phyloP scores from a whole-genome alignment of 2,888 invertebrate genomes.

The Copidosoma aretas region DNA sequence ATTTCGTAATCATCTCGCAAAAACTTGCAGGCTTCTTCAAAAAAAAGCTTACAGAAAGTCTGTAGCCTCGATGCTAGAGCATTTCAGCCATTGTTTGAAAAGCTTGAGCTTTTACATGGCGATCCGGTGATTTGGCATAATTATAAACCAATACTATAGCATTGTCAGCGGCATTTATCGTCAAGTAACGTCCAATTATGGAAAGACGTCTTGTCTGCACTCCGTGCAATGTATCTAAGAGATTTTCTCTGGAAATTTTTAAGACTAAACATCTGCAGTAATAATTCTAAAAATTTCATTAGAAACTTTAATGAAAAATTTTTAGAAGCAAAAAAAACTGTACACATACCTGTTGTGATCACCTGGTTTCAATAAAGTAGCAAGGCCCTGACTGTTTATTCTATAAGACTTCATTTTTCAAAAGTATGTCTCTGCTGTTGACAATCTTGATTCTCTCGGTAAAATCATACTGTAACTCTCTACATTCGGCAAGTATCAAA shows the following conservation, averaged over 20 bases:
- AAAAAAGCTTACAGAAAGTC: slow-evolving; percentile 74
- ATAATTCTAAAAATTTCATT: slow-evolving; percentile 12
- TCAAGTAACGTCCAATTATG: slow-evolving; percentile 77
- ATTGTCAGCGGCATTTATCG: slow-evolving; percentile 67
- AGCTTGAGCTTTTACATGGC: slow-evolving; percentile 87
- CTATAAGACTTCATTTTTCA: slow-evolving; percentile 83
- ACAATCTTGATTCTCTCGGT: slow-evolving; percentile 67
- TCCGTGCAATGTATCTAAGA: slow-evolving; percentile 78
- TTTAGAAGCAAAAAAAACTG: slow-evolving; percentile 15
- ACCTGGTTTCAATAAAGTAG: slow-evolving; percentile 76
- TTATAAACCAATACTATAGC: slow-evolving; percentile 73
- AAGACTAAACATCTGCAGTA: slow-evolving; percentile 51
- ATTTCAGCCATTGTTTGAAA: slow-evolving; percentile 84
- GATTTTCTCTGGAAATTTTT: slow-evolving; percentile 71
- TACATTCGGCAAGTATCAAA: slow-evolving; percentile 77
- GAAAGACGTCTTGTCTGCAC: slow-evolving; percentile 82
- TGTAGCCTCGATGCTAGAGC: slow-evolving; percentile 78
- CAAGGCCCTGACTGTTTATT: slow-evolving; percentile 80
- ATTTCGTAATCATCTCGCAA: slow-evolving; percentile 93
- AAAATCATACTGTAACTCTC: slow-evolving; percentile 71
- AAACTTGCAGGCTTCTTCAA: slow-evolving; percentile 74
- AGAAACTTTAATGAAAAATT: too few relatives aligned
- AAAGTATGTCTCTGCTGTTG: slow-evolving; percentile 74
- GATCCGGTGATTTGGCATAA: slow-evolving; percentile 87
- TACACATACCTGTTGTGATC: slow-evolving; percentile 60